Base-by-base conservation (phyloP, 1,140 invertebrate species). In the Drosophila funebris region DNA sequence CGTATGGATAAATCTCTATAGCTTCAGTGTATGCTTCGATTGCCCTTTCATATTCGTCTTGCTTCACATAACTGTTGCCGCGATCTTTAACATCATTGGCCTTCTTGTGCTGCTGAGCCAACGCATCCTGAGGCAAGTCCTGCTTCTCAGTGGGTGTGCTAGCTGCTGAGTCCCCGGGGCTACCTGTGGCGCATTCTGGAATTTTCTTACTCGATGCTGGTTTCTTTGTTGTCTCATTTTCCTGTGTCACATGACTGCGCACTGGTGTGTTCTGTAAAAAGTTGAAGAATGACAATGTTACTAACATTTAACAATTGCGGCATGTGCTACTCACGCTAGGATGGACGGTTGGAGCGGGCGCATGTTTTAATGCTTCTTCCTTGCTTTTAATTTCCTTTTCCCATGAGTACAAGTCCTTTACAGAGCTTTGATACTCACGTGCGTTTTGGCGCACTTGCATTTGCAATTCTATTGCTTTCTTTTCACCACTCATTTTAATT, bases 61-160 rank as follows among this genome's bases (percentile, higher is more conserved):
- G 91, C 83, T 97, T 96, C 5, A 98, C 97, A 91, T 94, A 95
- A 71, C 92, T 92, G 92, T 99, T 99, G 13, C 97, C 97, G 94
- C 97, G 90, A 41, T 92, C 78, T 79, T 94, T 94, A 2, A 92
- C 84, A 41, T 91, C 87, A 44, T 82, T 90, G 0, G 93, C 93
- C 66, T 91, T 63, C 1, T 77, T 74, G 29, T 93, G 85, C 87
- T 93, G 91, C 73, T 78, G 72, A n/a, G 80, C 76, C 53, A 88
- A 20, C 6, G 41, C 50, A 62, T 91, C 77, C 14, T 61, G 1
- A 0, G 84, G 82, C 7, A 80, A 57, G 14, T 91, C 90, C 27
- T 64, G 67, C 50, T 91, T 91, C 50, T 91, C 90, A 0, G 84
- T 87, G 2, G 90, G 76, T 13, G 81, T 78, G 43, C 69, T 66